Conservation (phyloP, 2,113 vertebrate species). For the Daubentonia madagascariensis region DNA sequence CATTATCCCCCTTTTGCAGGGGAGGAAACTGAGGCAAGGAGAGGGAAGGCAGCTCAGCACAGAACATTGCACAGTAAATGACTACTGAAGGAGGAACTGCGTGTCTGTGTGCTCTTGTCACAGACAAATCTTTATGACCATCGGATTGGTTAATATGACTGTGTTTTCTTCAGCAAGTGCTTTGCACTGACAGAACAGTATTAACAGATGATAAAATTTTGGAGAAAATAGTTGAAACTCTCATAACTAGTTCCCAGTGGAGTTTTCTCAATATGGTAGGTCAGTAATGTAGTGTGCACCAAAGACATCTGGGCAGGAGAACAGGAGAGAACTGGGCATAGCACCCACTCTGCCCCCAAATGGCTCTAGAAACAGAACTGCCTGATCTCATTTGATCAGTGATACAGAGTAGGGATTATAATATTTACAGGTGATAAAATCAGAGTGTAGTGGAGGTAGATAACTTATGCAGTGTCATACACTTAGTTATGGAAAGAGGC, state of each 20-base stretch:
- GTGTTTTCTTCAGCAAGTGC: background rate
- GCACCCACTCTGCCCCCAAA: rapidly evolving
- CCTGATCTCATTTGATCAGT: background rate
- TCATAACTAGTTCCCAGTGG: background rate
- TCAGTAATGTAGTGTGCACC: rapidly evolving
- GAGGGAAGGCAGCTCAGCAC: rapidly evolving
- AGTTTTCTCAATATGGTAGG: background rate
- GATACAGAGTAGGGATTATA: background rate
- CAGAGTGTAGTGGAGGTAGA: background rate
- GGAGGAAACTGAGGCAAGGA: background rate
- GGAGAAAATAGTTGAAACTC: background rate
- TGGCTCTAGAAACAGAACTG: background rate
- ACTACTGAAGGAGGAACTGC: rapidly evolving
- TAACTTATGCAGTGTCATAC: background rate
- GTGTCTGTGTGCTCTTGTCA: background rate
- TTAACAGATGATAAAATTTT: background rate
- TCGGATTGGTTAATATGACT: background rate
- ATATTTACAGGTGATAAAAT: background rate
- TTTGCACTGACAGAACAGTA: background rate
- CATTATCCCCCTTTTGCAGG: background rate
- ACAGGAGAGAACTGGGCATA: background rate
- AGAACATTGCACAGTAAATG: rapidly evolving
- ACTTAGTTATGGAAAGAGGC: background rate
- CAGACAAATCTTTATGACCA: background rate
- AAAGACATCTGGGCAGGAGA: background rate